A percentile compares a stretch with the other conserved stretches of the same genome.
These are phyloP conservation scores for Albula goreensis DNA, from an alignment of 2,113 vertebrate species.

Conservation along the genomic window DNA sequence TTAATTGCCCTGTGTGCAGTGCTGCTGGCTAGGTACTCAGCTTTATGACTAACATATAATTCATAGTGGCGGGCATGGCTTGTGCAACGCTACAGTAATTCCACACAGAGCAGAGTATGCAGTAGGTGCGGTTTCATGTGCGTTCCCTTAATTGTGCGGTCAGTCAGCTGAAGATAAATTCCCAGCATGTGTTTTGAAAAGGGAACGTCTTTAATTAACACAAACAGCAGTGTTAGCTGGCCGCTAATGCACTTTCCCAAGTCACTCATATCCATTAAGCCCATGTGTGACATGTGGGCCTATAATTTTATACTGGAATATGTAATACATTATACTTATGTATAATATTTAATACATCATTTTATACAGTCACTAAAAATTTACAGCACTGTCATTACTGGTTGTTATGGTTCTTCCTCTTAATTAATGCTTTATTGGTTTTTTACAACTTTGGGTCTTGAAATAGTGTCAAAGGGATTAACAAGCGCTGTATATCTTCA, in stretches of 20 bases:
- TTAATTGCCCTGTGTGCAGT: not conserved
- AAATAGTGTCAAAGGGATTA: not conserved
- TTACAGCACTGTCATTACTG: not conserved
- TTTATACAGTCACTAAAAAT: not conserved
- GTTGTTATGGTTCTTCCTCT: not conserved
- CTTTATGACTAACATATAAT: not conserved
- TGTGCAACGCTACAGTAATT: not conserved
- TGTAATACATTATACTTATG: not conserved
- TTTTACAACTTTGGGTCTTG: conserved; percentile 4
- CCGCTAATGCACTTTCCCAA: not conserved
- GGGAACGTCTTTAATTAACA: not conserved
- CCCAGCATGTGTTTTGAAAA: not conserved
- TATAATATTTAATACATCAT: not conserved
- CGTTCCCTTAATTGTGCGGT: not conserved
- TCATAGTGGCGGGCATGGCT: not conserved
- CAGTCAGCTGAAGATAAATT: conserved; percentile 1
- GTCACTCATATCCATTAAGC: not conserved
- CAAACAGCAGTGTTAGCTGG: not conserved
- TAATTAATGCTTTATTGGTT: not conserved
- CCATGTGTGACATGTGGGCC: not conserved
- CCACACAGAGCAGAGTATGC: not conserved
- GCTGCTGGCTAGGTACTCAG: not conserved
- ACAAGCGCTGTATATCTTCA: not conserved
- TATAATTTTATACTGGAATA: not conserved
- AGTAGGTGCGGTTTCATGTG: not conserved